Evolutionary conservation across 2,113 vertebrate genomes (phyloP), one percentile per base, ranked within the genome.

Genomic region (Capreolus pygargus): DNA sequence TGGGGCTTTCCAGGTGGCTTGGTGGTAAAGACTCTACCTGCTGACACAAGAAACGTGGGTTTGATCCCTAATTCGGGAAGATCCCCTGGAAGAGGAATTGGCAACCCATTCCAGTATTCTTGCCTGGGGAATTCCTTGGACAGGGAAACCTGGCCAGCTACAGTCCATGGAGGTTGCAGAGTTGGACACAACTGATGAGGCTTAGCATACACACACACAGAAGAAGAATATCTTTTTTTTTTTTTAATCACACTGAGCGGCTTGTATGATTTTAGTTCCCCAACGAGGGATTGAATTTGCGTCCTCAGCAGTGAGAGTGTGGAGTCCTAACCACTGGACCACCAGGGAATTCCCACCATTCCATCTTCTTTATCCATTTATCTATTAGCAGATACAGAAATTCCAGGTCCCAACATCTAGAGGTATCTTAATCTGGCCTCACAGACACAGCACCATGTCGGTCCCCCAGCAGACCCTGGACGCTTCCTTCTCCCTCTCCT

Each of bases 191-290:
- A 3, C 70, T 76, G 70, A 76, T 76, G 70, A 43, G 36, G 27
- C 39, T 27, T 27, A 27, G 39, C 39, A 76, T 27, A 7, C 70
- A 76, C 12, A 43, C 39, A 76, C 39, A 15, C 14, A 15, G 36
- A 43, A 43, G 70, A 43, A 76, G 43, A 27, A 43, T 43, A 43
- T 43, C 67, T 74, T 39, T 43, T 76, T 76, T 36, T 39, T 74
- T 39, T n/a, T 30, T 27, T 13, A 43, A 76, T 27, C 23, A 15
- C 0, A 0, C 23, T 76, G 39, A 43, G 39, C 0, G 1, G 11
- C 70, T 76, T 43, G 23, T 43, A 76, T 43, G 70, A 43, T 76
- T 43, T 76, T 43, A 76, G 39, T 43, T 43, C 39, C 23, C 39
- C 70, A 14, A 43, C 39, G 23, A 43, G 39, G 70, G 39, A 76